Percentiles rank a stretch among this genome's conserved stretches.
These are phyloP conservation scores for Grapholita molesta DNA, from an alignment of 1,140 invertebrate species.

Conservation along the genomic window DNA sequence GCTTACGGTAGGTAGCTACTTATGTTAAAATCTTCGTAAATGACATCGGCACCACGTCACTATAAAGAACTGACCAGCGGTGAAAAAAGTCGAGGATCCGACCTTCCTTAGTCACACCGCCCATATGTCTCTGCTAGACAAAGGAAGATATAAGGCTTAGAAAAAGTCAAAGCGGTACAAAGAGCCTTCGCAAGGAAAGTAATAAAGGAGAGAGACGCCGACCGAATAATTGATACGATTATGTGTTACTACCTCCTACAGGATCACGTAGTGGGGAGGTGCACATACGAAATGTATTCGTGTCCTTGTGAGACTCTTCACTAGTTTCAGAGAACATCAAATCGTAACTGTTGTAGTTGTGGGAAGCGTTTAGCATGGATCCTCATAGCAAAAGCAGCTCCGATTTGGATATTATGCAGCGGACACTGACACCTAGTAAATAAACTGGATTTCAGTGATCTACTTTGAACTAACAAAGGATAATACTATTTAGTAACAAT, in stretches of 20 bases:
- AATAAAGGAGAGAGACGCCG: constrained; percentile 65
- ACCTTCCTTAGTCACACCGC: background rate
- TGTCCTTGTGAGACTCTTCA: background rate
- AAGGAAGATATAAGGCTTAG: constrained; percentile 16
- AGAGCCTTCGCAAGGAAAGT: constrained; percentile 44
- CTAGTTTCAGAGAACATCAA: background rate
- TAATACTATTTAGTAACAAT: too few species aligned
- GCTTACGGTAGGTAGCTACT: too few species aligned
- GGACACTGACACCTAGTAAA: too few species aligned
- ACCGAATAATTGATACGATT: constrained; percentile 69
- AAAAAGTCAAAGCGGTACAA: constrained; percentile 36
- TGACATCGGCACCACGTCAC: background rate
- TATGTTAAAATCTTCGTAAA: background rate
- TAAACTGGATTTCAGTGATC: too few species aligned
- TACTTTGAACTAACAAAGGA: too few species aligned
- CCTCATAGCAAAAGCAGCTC: too few species aligned
- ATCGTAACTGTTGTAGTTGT: too few species aligned
- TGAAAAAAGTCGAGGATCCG: background rate
- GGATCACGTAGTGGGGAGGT: constrained; percentile 27
- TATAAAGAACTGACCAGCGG: background rate
- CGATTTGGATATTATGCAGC: too few species aligned
- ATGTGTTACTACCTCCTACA: constrained; percentile 55
- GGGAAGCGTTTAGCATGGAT: too few species aligned
- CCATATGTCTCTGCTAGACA: constrained; percentile 2
- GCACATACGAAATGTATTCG: constrained; percentile 15